Conservation (phyloP, 2,888 invertebrate genomes). For the Morinoia aosen region DNA sequence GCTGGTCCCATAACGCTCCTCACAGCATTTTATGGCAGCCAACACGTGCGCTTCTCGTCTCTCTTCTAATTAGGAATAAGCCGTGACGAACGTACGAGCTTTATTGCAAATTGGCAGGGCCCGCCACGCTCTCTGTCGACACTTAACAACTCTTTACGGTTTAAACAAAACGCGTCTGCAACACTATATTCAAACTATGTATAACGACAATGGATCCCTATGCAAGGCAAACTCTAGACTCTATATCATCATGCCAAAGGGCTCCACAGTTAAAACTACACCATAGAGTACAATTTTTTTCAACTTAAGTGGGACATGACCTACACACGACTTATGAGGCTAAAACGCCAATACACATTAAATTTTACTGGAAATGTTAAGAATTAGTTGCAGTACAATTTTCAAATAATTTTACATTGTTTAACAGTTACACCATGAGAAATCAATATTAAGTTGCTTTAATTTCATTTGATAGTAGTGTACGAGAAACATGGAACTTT, state of each 20-base stretch:
- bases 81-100: neutral
- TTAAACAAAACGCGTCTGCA: neutral
- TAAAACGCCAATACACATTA: too few species aligned
- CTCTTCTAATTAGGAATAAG: neutral
- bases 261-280: neutral
- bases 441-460: too few species aligned
- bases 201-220: neutral
- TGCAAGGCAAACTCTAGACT: neutral
- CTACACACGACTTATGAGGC: neutral
- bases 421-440: too few species aligned
- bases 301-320: neutral
- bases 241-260: neutral
- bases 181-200: neutral
- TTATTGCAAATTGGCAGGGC: neutral
- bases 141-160: neutral
- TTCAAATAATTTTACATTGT: too few species aligned
- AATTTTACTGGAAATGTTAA: too few species aligned
- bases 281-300: neutral
- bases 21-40: neutral
- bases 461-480: too few species aligned
- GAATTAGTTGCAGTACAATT: too few species aligned
- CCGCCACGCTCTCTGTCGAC: neutral
- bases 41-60: neutral
- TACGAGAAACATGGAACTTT: too few species aligned
- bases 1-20: neutral